Percentiles rank a stretch among this genome's conserved stretches.
These are phyloP conservation scores for Sorex maritimensis DNA, from an alignment of 2,797 vertebrate genomes.

Conservation along the genomic window DNA sequence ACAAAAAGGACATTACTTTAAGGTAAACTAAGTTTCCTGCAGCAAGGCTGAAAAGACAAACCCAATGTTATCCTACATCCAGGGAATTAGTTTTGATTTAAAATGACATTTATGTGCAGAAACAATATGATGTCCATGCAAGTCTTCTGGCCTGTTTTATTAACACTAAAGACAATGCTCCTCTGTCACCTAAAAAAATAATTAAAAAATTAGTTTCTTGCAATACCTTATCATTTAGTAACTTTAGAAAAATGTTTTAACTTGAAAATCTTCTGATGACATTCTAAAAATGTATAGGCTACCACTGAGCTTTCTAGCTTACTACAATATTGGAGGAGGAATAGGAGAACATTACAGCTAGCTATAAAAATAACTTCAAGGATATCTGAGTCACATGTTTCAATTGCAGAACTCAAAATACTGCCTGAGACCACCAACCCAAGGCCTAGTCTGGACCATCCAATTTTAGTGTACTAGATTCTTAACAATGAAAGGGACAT, in stretches of 20 bases:
- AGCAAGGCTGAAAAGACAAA: too few species aligned
- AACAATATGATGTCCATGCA: background rate
- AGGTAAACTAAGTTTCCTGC: too few species aligned
- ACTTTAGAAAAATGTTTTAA: conserved; percentile 7
- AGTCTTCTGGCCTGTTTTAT: background rate
- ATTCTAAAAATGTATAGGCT: background rate
- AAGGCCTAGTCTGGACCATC: background rate
- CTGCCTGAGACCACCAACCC: background rate
- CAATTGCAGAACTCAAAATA: background rate
- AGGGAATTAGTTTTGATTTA: background rate
- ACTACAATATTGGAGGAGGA: background rate
- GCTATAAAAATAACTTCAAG: background rate
- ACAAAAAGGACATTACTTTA: too few species aligned
- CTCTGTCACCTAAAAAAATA: background rate
- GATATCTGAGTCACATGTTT: background rate
- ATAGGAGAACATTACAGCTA: background rate
- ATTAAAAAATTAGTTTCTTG: background rate
- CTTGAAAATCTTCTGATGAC: background rate
- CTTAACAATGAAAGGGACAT: background rate
- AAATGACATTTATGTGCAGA: background rate
- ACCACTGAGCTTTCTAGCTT: background rate
- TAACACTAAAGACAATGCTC: background rate
- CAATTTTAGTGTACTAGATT: too few species aligned
- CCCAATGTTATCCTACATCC: too few species aligned
- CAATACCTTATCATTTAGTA: background rate